Conservation (phyloP, 2,888 invertebrate species). For the Macropis europaea region DNA sequence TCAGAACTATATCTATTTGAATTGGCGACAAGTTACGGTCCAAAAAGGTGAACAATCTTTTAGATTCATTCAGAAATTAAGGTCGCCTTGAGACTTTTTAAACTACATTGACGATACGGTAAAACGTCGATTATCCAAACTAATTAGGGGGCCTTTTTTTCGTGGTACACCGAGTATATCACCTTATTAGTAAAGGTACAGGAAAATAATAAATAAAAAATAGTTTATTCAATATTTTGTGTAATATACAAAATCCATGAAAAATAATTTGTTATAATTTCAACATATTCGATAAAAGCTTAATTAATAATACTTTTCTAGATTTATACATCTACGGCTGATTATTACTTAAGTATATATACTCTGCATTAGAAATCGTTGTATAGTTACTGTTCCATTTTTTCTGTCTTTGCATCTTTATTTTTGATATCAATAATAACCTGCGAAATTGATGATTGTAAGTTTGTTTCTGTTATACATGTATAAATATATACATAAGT, state of each 20-base stretch:
- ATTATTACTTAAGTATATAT: constrained; percentile 1
- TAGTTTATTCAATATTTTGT: constrained; percentile 20
- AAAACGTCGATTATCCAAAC: too few species aligned
- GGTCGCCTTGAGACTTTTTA: too few species aligned
- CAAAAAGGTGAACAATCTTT: too few species aligned
- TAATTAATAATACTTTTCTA: neutral
- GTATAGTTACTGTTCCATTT: constrained; percentile 17
- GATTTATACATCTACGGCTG: neutral
- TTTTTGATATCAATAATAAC: constrained; percentile 74
- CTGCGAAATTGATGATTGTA: constrained; percentile 56
- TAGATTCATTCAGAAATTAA: too few species aligned
- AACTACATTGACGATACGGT: too few species aligned
- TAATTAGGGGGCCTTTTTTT: too few species aligned
- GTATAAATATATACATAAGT: neutral
- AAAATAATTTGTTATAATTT: neutral
- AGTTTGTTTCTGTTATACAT: neutral
- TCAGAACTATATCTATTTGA: too few species aligned
- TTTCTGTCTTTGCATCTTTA: constrained; percentile 58
- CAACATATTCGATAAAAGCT: neutral
- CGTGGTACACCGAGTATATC: too few species aligned
- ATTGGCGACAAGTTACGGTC: too few species aligned
- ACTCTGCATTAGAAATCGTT: neutral
- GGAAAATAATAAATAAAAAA: constrained; percentile 4
- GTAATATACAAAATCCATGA: constrained; percentile 1
- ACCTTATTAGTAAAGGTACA: neutral